Base-by-base conservation (phyloP, 2,113 vertebrate genomes). In the Numida meleagris region DNA sequence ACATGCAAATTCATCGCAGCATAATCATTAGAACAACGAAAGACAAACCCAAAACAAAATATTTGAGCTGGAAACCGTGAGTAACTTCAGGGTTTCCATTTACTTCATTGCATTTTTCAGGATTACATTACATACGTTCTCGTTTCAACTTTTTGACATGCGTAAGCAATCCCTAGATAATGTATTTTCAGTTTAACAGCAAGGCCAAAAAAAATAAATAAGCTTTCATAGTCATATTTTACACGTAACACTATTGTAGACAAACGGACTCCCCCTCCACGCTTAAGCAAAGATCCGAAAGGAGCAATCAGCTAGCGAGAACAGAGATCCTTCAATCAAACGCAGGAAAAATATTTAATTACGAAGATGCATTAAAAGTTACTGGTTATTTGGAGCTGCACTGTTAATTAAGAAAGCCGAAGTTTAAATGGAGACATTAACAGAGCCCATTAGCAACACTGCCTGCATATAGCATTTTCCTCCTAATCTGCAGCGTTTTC, bases 351-450 rank as follows among this genome's bases (percentile, higher is more conserved):
- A 96, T 97, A 97, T 96, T 97, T 97, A 97, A 97, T 97, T 96
- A 97, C 95, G 91, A 98, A 97, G 95, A 95, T 97, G 97, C 96
- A 96, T 97, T 95, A 95, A 90, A 97, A 97, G 94, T 96, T 96
- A 95, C 95, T 66, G 68, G 94, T 96, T 97, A 97, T 97, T 97
- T 97, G 96, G 90, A 97, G 95, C 96, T 98, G 91, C 2, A 14
- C 90, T 97, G 97, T 97, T 97, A 98, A 98, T 98, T 97, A 97
- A 97, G 93, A 96, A 97, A 98, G 92, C 94, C 97, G 95, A 96
- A 96, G 95, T 98, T 97, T 97, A 96, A 97, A 97, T 97, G 94
- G 97, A 97, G 97, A 96, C 96, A 96, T 98, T 97, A 97, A 94
- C 96, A 96, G 80, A 96, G 97, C 93, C 97, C 97, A 97, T 98